Evolutionary conservation across 2,888 invertebrate genomes (phyloP), one percentile per base, ranked within the genome.

Genomic region (Cephus sareptanus): DNA sequence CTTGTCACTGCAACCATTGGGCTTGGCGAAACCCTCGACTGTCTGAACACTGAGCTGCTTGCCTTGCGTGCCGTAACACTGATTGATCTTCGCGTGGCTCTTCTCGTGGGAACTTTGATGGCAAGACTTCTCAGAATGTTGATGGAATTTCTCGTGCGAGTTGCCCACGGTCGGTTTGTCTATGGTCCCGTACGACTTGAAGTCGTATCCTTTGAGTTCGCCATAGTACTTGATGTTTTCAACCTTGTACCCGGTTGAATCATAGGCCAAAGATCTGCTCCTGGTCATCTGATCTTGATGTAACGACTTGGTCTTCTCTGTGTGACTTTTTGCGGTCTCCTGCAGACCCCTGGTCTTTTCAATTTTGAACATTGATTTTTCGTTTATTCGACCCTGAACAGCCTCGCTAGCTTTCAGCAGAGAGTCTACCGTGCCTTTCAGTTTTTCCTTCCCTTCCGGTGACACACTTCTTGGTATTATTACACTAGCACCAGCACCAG

Each of bases 171-270:
- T 78, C 3, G 88, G 88, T 76, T 89, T 89, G 76, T 89, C 90
- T 70, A 90, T 88, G 35, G 83, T 88, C 0, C 90, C 90, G 81
- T 90, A 91, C 23, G 90, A 87, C 74, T 90, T 91, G 75, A 87
- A 90, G 34, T 90, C 89, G 83, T 89, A 89, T 4, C 90, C 90
- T 81, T 90, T 90, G 11, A 90, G 81, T 74, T 91, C 90, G 6
- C 90, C 90, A 81, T 91, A 90, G 78, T 90, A 91, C 82, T 88
- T 89, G 31, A 90, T 83, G 79, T 89, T 89, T 76, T 90, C 90
- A 74, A 86, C 84, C 79, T 90, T 90, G 87, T 85, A 89, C 13
- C 89, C 89, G 81, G 33, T 30, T 13, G 70, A 30, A 33, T 70
- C 70, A 30, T 70, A 30, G 1, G 85, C 75, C 87, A 87, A 83